These are phyloP conservation scores for Acrossocheilus wenchowensis DNA, from an alignment of 2,797 vertebrate genomes.

Conservation along the genomic window DNA sequence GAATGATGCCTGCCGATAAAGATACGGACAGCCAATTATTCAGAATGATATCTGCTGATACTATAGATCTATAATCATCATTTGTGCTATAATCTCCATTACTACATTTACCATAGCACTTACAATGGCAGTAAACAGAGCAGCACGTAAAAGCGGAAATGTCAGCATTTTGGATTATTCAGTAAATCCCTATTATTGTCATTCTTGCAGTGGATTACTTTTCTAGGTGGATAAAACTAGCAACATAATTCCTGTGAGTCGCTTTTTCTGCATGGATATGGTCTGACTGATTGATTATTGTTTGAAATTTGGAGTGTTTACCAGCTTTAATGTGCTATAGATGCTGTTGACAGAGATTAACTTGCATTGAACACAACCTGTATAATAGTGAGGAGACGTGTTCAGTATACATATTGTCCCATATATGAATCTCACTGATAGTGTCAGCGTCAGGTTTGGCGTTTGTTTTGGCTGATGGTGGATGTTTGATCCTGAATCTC, in stretches of 20 bases:
- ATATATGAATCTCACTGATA: background rate
- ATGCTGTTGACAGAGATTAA: background rate
- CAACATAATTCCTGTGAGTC: background rate
- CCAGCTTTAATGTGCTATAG: background rate
- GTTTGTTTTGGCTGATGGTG: background rate
- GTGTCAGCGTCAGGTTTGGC: background rate
- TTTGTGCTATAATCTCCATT: background rate
- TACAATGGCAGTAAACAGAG: background rate
- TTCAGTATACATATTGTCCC: background rate
- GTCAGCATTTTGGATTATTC: background rate
- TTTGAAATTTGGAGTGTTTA: background rate
- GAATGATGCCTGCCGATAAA: background rate
- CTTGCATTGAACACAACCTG: background rate
- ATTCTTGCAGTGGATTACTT: background rate
- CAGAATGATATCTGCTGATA: background rate
- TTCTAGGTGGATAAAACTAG: background rate
- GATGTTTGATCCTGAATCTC: background rate
- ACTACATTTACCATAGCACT: background rate
- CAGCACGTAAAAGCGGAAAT: background rate
- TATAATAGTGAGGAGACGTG: background rate
- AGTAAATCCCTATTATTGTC: background rate
- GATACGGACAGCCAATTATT: background rate
- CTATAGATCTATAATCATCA: background rate
- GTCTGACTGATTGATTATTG: background rate
- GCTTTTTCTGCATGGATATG: background rate